Conservation (phyloP, 2,113 vertebrate species). For the Cyphomyrus discorhynchus region DNA sequence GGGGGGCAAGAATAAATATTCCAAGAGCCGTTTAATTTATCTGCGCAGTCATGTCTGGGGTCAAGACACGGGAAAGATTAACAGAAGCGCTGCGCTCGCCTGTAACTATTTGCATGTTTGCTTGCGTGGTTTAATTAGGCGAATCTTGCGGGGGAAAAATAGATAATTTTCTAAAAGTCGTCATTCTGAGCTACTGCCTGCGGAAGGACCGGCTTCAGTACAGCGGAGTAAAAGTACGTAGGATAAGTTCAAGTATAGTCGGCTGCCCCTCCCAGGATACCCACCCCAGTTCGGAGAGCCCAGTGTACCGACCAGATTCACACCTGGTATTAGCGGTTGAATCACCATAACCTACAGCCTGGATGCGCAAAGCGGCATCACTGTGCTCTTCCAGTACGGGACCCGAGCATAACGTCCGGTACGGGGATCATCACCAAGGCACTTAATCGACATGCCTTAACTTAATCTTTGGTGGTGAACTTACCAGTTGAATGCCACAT, state of each 20-base stretch:
- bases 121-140: background rate
- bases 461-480: conserved; percentile 39
- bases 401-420: background rate
- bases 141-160: background rate
- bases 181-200: background rate
- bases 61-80: background rate
- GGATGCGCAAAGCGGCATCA: background rate
- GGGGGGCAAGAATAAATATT: conserved; percentile 11
- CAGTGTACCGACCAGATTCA: background rate
- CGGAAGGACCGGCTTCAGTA: background rate
- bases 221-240: background rate
- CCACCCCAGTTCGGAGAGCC: background rate
- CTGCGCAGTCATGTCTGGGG: background rate
- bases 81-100: background rate
- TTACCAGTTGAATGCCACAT: conserved; percentile 96
- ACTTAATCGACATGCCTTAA: background rate
- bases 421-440: background rate
- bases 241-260: background rate
- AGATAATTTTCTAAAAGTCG: background rate
- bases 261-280: background rate
- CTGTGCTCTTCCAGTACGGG: background rate
- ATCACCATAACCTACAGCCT: background rate
- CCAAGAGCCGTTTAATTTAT: conserved; percentile 2
- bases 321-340: background rate
- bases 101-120: background rate